A percentile compares a stretch with the other conserved stretches of the same genome.
Evolutionary conservation across 2,113 vertebrate species (phyloP).

Genomic region (Poeciliopsis turrubarensis): DNA sequence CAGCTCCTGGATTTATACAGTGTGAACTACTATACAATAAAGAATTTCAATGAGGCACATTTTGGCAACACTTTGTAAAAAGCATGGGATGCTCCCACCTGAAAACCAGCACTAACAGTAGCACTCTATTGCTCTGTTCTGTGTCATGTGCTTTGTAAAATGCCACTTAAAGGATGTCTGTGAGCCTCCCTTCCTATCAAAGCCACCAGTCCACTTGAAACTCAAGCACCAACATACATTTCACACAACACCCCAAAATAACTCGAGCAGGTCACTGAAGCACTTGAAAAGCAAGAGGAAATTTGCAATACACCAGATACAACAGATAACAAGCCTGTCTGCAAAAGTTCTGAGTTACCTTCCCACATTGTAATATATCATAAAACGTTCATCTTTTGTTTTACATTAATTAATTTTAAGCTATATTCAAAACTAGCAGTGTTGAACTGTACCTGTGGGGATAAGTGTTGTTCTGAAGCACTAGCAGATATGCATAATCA

Average conservation of each 20-base stretch:
- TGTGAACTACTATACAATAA: background rate
- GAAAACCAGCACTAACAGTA: slow-evolving; percentile 19
- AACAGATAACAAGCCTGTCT: background rate
- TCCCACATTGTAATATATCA: slow-evolving; percentile 4
- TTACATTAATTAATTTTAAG: slow-evolving; percentile 2
- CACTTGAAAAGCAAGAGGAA: slow-evolving; percentile 31
- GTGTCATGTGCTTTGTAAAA: slow-evolving; percentile 63
- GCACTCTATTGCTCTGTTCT: slow-evolving; percentile 31
- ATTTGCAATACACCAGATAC: slow-evolving; percentile 22
- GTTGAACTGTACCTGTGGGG: slow-evolving; percentile 20
- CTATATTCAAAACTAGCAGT: slow-evolving; percentile 31
- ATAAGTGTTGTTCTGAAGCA: slow-evolving; percentile 52
- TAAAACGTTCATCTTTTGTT: background rate
- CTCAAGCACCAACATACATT: slow-evolving; percentile 70
- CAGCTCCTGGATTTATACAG: background rate
- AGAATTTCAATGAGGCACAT: slow-evolving; percentile 15
- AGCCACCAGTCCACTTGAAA: slow-evolving; percentile 67
- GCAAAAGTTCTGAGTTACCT: background rate
- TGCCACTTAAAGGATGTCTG: slow-evolving; percentile 65
- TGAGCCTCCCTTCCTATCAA: slow-evolving; percentile 64
- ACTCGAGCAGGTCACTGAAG: slow-evolving; percentile 34
- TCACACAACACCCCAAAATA: slow-evolving; percentile 67
- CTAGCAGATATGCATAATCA: slow-evolving; percentile 62
- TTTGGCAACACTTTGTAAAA: slow-evolving; percentile 30
- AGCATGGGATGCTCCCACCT: slow-evolving; percentile 45